Evolutionary conservation across 2,797 vertebrate species (phyloP), one percentile per base, ranked within the genome.

Genomic region (Cuniculus paca): DNA sequence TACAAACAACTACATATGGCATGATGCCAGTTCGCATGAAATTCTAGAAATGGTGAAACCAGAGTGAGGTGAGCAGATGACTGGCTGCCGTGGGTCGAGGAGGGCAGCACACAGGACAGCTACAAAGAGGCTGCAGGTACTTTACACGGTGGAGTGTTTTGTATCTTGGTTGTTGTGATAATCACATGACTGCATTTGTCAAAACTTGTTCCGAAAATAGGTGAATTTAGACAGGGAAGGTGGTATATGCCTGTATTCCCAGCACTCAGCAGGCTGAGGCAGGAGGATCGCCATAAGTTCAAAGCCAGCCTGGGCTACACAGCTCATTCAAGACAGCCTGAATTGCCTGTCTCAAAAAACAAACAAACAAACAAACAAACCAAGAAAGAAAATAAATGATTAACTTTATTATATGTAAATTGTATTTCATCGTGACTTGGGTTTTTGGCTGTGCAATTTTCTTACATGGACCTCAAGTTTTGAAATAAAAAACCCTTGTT

Each of bases 1-100:
- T 28, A 16, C 31, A 42, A 2, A 17, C n/a, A 31, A 2, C 17
- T 50, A 6, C 2, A 5, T 36, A 2, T 8, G 2, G 22, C 11
- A 5, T 0, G 7, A 36, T 48, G 28, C 31, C 50, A 13, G 5
- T 26, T 20, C n/a, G 9, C 17, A 12, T 14, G 58, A 14, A 22
- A 36, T 28, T 50, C 52, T 52, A n/a, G n/a, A 42, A 34, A 2
- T 60, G 42, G 63, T 10, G 6, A 26, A 48, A 4, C 16, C 4
- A 8, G 56, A 79, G 74, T 28, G 24, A 22, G 74, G 5, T 9
- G 13, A n/a, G 28, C 24, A 10, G 58, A 11, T 9, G 8, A 34
- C 22, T 3, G 2, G 3, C 2, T 13, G n/a, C 22, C 20, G 10
- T 8, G 20, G 12, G 70, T 9, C 2, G 16, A 13, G 81, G n/a